Evolutionary conservation across 2,888 invertebrate genomes (phyloP).

Genomic region (Monoplex corrugatus): DNA sequence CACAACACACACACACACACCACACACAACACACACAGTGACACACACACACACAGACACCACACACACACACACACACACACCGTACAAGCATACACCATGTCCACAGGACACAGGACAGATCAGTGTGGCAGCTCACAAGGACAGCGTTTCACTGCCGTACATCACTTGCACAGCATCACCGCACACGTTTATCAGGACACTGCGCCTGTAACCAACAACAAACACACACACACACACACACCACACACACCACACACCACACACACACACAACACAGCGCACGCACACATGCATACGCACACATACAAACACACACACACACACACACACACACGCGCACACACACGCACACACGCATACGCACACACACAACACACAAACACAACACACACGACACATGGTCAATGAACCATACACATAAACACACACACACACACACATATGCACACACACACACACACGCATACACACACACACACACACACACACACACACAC

Average conservation of each 20-base stretch:
- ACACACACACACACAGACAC: background rate
- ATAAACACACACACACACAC: background rate
- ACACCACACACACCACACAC: background rate
- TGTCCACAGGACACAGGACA: background rate
- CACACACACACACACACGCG: background rate
- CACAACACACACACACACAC: background rate
- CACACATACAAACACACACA: background rate
- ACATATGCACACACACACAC: background rate
- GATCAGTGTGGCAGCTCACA: background rate
- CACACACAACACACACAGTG: background rate
- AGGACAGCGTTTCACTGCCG: constrained; percentile 61
- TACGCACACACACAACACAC: background rate
- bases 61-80: background rate
- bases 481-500: background rate
- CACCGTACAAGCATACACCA: background rate
- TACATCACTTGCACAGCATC: constrained; percentile 88
- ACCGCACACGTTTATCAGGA: constrained; percentile 95
- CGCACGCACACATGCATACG: background rate
- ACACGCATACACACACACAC: background rate
- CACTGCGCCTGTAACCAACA: constrained; percentile 96
- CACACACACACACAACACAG: background rate
- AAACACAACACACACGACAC: background rate
- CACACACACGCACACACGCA: constrained; percentile 2
- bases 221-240: constrained; percentile 29
- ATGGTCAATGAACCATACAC: background rate